Evolutionary conservation across 2,888 invertebrate genomes (phyloP), one percentile per base, ranked within the genome.

Genomic region (Ellobium chinense): DNA sequence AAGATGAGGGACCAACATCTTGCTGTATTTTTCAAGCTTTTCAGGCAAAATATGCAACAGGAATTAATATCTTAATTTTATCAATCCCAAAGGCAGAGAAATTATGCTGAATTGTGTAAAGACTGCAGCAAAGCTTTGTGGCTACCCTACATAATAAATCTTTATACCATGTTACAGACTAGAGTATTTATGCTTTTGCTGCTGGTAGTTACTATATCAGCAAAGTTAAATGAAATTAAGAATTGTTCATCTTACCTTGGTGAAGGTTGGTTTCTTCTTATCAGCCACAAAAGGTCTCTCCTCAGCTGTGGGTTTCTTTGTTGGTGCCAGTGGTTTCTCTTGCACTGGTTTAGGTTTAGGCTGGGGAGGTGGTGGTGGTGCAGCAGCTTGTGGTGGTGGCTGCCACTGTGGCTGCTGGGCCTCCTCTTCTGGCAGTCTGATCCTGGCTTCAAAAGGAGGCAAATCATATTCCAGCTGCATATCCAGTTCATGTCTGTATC

Each of bases 371-470:
- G 84, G 78, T 24, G 84, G 83, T 81, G 86, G 46, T 80, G 7
- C 81, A 24, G 29, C 27, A 29, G 37, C n/a, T 18, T 24, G 58
- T n/a, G 39, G n/a, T 27, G 37, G 69, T 65, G n/a, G 75, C 27
- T 7, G 63, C 27, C 9, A 34, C 31, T 77, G 77, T 21, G 63
- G 68, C 21, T 39, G 84, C 31, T 78, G 74, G 37, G 81, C 84
- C 34, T 85, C 86, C 2, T 85, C 84, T 75, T 84, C 81, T 63
- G 84, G 88, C 66, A 90, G 76, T n/a, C 84, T 85, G 74, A 89
- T 85, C 73, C 85, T 85, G 73, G 87, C 88, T 81, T 88, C 85
- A 84, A 85, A 88, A 46, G 86, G 82, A 14, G 88, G 88, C 27
- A 87, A 66, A 29, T 85, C 85, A 80, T 83, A 82, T 69, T 88